Percentiles rank a stretch among this genome's conserved stretches.
Evolutionary conservation across 2,113 vertebrate species (phyloP).

Genomic region (Chloebia gouldiae): DNA sequence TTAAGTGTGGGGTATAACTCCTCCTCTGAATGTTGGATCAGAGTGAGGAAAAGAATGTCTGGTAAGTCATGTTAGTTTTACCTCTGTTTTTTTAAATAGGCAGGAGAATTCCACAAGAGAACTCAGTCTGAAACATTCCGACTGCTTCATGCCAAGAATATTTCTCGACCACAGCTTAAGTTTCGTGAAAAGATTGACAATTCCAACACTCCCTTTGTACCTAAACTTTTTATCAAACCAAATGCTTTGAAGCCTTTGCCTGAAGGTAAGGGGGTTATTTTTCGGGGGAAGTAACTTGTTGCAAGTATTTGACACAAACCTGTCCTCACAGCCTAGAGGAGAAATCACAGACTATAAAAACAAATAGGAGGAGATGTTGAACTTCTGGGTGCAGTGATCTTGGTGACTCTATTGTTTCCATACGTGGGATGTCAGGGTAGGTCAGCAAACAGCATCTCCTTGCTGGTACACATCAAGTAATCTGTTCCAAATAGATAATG

Average conservation of each 20-base stretch:
- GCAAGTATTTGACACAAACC: not conserved
- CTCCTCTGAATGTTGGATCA: not conserved
- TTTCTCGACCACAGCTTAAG: constrained; percentile 88
- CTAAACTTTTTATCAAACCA: constrained; percentile 93
- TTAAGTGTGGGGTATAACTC: not conserved
- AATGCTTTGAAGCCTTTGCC: constrained; percentile 90
- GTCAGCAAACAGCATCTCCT: not conserved
- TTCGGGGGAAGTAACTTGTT: not conserved
- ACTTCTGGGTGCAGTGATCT: not conserved
- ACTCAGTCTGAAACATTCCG: constrained; percentile 85
- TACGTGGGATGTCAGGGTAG: not conserved
- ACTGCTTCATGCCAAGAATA: constrained; percentile 92
- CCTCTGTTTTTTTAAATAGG: constrained; percentile 57
- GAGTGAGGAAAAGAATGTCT: not conserved
- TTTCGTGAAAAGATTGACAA: constrained; percentile 96
- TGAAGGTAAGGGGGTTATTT: constrained; percentile 75
- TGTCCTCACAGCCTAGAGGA: not conserved
- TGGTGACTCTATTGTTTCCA: not conserved
- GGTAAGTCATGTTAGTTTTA: not conserved
- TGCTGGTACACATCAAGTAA: not conserved
- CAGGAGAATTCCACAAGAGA: constrained; percentile 70
- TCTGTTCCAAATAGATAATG: not conserved
- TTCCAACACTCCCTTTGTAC: constrained; percentile 92
- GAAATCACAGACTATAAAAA: not conserved
- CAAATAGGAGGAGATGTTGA: not conserved